Percentiles rank a stretch among this genome's conserved stretches.
Evolutionary conservation across 2,797 vertebrate species (phyloP).

Genomic region (Eutrigla gurnardus): DNA sequence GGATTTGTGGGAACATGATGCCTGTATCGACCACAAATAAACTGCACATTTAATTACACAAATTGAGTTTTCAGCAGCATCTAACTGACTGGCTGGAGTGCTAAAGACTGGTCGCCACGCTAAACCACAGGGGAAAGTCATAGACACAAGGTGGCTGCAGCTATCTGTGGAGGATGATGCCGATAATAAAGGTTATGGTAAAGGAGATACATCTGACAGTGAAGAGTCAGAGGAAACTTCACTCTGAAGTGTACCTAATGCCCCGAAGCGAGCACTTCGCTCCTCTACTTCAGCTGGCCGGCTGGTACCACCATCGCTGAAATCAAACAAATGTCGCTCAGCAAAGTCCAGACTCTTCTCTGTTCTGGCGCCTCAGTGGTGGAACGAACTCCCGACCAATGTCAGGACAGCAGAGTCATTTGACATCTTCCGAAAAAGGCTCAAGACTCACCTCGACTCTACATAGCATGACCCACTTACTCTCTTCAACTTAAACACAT

Average conservation of each 20-base stretch:
- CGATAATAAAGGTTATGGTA: not conserved
- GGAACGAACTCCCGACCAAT: no score
- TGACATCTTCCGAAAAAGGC: no score
- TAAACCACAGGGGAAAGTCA: not conserved
- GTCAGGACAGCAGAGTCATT: no score
- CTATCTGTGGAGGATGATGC: not conserved
- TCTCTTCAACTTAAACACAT: not conserved
- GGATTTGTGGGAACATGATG: conserved; percentile 17
- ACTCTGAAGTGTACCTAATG: no score
- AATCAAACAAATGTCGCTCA: no score
- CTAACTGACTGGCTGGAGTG: not conserved
- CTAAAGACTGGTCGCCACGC: not conserved
- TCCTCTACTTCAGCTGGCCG: no score
- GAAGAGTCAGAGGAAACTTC: not conserved
- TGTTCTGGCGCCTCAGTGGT: no score
- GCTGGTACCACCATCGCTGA: no score
- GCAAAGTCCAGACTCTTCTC: no score
- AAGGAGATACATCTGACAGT: not conserved
- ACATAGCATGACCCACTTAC: no score
- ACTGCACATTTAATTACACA: conserved; percentile 6
- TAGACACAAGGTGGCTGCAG: not conserved
- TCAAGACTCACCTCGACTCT: no score
- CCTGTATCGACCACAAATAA: conserved; percentile 16
- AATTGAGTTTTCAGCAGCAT: conserved; percentile 8
- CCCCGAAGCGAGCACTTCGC: no score